These are phyloP conservation scores for Sinocyclocheilus rhinocerous DNA, from an alignment of 2,113 vertebrate genomes.

Conservation along the genomic window DNA sequence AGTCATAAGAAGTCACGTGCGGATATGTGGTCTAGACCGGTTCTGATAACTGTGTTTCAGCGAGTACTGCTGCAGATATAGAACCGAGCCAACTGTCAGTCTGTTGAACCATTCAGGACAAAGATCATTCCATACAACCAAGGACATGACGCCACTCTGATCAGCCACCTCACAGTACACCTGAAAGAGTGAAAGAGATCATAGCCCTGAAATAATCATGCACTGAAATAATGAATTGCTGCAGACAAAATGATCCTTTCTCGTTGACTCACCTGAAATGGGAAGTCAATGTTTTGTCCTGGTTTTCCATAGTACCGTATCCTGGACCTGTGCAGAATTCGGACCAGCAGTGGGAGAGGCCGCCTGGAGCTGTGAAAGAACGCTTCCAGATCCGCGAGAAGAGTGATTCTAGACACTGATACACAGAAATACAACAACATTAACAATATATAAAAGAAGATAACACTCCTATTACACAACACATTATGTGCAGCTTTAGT, in stretches of 20 bases:
- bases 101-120: slow-evolving; percentile 90
- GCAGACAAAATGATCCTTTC: background rate
- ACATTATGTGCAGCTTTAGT: no score
- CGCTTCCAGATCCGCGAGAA: slow-evolving; percentile 79
- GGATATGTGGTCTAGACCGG: slow-evolving; percentile 80
- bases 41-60: slow-evolving; percentile 83
- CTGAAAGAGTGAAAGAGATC: slow-evolving; percentile 65
- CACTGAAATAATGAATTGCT: background rate
- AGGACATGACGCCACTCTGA: slow-evolving; percentile 85
- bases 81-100: slow-evolving; percentile 81
- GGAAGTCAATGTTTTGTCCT: slow-evolving; percentile 78
- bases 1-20: slow-evolving; percentile 78
- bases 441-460: background rate
- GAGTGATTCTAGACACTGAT: slow-evolving; percentile 79
- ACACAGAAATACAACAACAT: slow-evolving; percentile 36
- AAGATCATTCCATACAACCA: slow-evolving; percentile 89
- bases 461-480: background rate
- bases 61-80: slow-evolving; percentile 85
- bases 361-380: slow-evolving; percentile 67
- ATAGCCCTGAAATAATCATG: no score
- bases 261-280: slow-evolving; percentile 82
- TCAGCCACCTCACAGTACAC: slow-evolving; percentile 92
- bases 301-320: slow-evolving; percentile 88
- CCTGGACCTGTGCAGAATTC: slow-evolving; percentile 87
- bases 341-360: slow-evolving; percentile 83